Conservation (phyloP, 2,113 vertebrate genomes). For the Proteles cristata region DNA sequence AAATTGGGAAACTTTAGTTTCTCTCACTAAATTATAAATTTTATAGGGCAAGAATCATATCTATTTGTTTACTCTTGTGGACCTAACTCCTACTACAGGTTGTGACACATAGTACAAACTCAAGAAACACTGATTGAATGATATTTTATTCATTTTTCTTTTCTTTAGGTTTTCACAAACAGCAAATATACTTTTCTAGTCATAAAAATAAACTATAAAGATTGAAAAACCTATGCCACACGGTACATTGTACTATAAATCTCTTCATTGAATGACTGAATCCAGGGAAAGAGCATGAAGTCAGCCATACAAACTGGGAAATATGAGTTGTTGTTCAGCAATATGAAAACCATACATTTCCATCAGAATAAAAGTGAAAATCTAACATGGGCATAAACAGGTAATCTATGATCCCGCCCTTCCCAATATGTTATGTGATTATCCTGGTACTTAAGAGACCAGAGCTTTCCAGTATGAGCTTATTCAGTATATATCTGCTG, state of each 20-base stretch:
- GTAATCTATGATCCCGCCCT: background rate
- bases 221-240: background rate
- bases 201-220: slow-evolving; percentile 13
- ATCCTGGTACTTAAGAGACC: background rate
- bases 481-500: background rate
- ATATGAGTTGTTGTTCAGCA: background rate
- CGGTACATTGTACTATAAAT: background rate
- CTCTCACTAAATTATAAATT: background rate
- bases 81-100: background rate
- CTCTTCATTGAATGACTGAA: slow-evolving; percentile 62
- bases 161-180: background rate
- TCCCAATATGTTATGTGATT: background rate
- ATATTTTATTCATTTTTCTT: background rate
- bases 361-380: background rate
- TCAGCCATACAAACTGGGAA: background rate
- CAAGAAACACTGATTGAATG: background rate
- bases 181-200: background rate
- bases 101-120: background rate
- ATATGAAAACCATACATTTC: background rate
- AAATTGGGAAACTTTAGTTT: background rate
- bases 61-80: background rate
- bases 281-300: slow-evolving; percentile 15
- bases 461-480: background rate
- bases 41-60: background rate
- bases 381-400: too few relatives aligned